Base-by-base conservation (phyloP, 2,113 vertebrate species). In the Chloropsis hardwickii region DNA sequence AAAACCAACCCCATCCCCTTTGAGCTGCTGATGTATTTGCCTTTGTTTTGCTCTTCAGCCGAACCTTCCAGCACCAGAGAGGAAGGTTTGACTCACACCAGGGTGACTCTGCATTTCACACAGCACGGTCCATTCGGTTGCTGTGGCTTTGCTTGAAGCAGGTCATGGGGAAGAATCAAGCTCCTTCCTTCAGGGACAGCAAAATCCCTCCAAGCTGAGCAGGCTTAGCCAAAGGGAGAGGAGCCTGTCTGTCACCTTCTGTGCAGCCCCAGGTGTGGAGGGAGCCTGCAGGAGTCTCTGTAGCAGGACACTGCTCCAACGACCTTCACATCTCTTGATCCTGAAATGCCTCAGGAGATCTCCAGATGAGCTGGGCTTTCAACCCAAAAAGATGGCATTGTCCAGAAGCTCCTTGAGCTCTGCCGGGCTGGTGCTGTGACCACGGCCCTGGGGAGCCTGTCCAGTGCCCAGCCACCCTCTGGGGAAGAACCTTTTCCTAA, bases 121-220 rank as follows among this genome's bases (percentile, higher is more conserved):
- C 48, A 72, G 86, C 77, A 54, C 0, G 3, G 70, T 57, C 88
- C 83, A 27, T 85, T 94, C 88, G 42, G 64, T 22, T 61, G 60
- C 44, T 48, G 56, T 33, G 76, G 61, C 76, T 96, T 90, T 92
- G 64, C 92, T 92, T 35, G 77, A 76, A 88, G 72, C 35, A 86
- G 90, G 64, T 92, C 92, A 67, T 39, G 71, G 47, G 64, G 72
- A 94, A 93, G 56, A 88, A 78, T 74, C 51, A 80, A 92, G 12
- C 28, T 92, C 37, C 37, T 88, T 93, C 60, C 20, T 93, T 88
- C 56, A 60, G 71, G 86, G 56, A n/a, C 51, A 25, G 24, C 2
- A 3, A 64, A 78, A 93, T 23, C 44, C 51, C 60, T 88, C 22
- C 60, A 60, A 44, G 50, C 54, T 9, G 11, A 44, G 70, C 56